Evolutionary conservation across 2,888 invertebrate genomes (phyloP).

Genomic region (Stenichneumon culpator): DNA sequence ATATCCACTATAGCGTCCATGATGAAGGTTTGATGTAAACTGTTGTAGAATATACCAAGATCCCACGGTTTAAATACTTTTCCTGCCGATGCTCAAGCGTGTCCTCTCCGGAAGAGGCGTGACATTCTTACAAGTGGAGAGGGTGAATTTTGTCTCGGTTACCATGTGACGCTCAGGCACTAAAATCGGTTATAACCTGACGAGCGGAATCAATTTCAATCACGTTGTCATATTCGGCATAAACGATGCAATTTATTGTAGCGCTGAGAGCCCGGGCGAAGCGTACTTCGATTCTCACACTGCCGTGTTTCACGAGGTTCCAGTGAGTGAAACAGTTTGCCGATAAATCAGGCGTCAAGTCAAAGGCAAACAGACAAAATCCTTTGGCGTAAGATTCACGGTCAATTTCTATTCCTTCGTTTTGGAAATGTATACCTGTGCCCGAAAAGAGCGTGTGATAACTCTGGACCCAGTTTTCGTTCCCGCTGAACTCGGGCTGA

Average conservation of each 20-base stretch:
- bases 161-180: no score
- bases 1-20: no score
- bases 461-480: background rate
- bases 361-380: slow-evolving; percentile 71
- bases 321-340: slow-evolving; percentile 65
- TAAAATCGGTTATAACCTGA: no score
- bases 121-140: no score
- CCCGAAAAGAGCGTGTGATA: slow-evolving; percentile 54
- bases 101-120: no score
- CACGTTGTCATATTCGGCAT: no score
- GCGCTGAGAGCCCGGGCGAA: slow-evolving; percentile 67
- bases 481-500: slow-evolving; percentile 5
- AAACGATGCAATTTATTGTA: slow-evolving; percentile 71
- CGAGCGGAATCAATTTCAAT: no score
- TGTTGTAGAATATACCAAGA: no score
- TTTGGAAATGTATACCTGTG: slow-evolving; percentile 20
- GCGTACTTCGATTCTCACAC: slow-evolving; percentile 69
- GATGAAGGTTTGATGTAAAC: no score
- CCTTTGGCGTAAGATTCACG: slow-evolving; percentile 58
- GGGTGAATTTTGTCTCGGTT: no score
- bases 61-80: no score
- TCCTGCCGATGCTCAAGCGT: no score
- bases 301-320: slow-evolving; percentile 66
- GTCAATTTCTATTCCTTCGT: slow-evolving; percentile 29
- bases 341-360: slow-evolving; percentile 72